Percentiles rank a stretch among this genome's conserved stretches.
phyloP scores from a whole-genome alignment of 1,140 invertebrate genomes.

The Drosophila insularis region DNA sequence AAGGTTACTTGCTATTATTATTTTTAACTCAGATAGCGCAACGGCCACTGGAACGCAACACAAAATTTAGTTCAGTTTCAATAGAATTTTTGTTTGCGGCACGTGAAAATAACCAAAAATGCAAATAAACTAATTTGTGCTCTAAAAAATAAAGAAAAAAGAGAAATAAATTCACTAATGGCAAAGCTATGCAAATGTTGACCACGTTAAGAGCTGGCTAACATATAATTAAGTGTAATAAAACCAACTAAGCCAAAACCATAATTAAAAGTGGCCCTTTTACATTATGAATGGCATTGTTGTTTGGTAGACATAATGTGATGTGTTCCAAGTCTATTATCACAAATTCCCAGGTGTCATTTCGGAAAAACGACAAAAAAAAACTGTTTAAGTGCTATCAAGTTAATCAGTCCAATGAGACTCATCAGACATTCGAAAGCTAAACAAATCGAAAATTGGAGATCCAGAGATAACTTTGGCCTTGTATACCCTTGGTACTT shows the following conservation, averaged over 20 bases:
- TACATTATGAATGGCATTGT: constrained; percentile 22
- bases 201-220: constrained; percentile 5
- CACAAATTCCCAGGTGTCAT: not conserved
- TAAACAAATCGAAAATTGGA: too few relatives aligned
- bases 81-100: not conserved
- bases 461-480: too few relatives aligned
- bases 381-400: not conserved
- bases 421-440: not conserved
- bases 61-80: not conserved
- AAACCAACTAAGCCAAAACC: constrained; percentile 14
- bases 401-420: not conserved
- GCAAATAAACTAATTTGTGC: constrained; percentile 18
- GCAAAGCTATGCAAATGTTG: constrained; percentile 60
- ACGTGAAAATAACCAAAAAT: not conserved
- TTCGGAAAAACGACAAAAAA: not conserved
- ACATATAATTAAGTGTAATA: constrained; percentile 59
- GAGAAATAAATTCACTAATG: constrained; percentile 25
- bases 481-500: too few relatives aligned
- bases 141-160: constrained; percentile 26
- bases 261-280: constrained; percentile 44
- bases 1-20: constrained; percentile 14
- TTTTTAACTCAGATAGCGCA: constrained; percentile 27
- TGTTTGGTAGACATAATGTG: constrained; percentile 15
- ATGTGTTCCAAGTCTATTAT: not conserved
- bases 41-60: not conserved